Conservation (phyloP, 2,113 vertebrate genomes). For the Vanacampus margaritifer region DNA sequence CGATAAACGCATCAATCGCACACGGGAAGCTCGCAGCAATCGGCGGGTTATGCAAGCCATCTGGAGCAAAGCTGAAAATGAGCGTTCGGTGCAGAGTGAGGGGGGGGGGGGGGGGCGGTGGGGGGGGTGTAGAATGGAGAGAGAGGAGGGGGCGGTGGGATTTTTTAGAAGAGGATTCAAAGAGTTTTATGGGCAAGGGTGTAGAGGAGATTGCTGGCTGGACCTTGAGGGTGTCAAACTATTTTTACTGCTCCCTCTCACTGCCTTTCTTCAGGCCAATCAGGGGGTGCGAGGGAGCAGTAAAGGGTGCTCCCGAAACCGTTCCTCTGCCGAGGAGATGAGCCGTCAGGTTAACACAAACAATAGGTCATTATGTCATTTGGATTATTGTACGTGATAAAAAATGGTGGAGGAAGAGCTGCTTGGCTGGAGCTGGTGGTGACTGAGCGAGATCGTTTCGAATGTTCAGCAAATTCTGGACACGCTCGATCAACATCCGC, state of each 20-base stretch:
- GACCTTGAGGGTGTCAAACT: slow-evolving; percentile 73
- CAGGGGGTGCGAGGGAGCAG: slow-evolving; percentile 63
- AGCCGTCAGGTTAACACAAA: slow-evolving; percentile 55
- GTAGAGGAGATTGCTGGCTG: slow-evolving; percentile 62
- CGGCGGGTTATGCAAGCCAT: slow-evolving; percentile 12
- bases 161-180: slow-evolving; percentile 56
- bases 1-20: slow-evolving; percentile 23
- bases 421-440: slow-evolving; percentile 15
- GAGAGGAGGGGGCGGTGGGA: neutral
- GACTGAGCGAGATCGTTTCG: slow-evolving; percentile 17
- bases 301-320: slow-evolving; percentile 54
- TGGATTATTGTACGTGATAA: slow-evolving; percentile 45
- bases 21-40: slow-evolving; percentile 14
- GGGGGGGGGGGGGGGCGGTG: neutral
- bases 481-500: slow-evolving; percentile 47
- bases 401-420: slow-evolving; percentile 15
- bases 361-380: slow-evolving; percentile 59
- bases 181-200: slow-evolving; percentile 67
- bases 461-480: slow-evolving; percentile 28
- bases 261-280: slow-evolving; percentile 57
- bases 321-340: slow-evolving; percentile 55
- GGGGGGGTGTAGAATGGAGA: neutral
- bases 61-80: slow-evolving; percentile 29
- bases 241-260: slow-evolving; percentile 72
- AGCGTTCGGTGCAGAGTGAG: slow-evolving; percentile 12